Base-by-base conservation (phyloP, 2,113 vertebrate genomes). In the Myanophis thanlyinensis region DNA sequence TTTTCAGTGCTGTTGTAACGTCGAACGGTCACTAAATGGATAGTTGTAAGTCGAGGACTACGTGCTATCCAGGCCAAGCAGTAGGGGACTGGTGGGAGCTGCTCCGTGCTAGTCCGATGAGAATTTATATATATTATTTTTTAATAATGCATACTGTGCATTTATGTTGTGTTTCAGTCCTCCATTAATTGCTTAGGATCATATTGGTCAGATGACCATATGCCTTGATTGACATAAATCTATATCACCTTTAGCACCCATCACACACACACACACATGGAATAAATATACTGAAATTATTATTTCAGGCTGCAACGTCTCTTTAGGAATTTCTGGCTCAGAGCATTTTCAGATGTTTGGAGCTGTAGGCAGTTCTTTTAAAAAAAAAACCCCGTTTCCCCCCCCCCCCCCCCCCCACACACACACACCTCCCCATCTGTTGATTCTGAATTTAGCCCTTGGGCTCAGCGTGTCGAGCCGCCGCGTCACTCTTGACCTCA, bases 221-320 rank as follows among this genome's bases (percentile, higher is more conserved):
- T 59, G 22, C 2, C 56, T 49, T 10, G 4, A 30, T 30, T 59
- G 25, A 35, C n/a, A 67, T 35, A 35, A 35, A 35, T 67, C 12
- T n/a, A 15, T 67, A 4, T n/a, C 30, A 15, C 30, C 62, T 73
- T 13, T 73, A 35, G 13, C n/a, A 73, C n/a, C 13, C 27, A 12
- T 0, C 13, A 3, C 7, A 7, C 48, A 8, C 59, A 4, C 27
- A 0, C 0, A 0, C 2, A n/a, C 62, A 0, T 7, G n/a, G 5
- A 73, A 73, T 73, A 73, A 73, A 18, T 5, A 20, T 20, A 40
- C 13, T 40, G 67, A 20, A 73, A 73, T 73, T 7, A 73, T 35
- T 40, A 73, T 73, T 51, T 51, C 48, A 51, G 5, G 12, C 15
- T 22, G 20, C 6, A 11, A 22, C 22, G 47, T 3, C 23, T n/a